Evolutionary conservation across 2,113 vertebrate species (phyloP), one percentile per base, ranked within the genome.

Genomic region (Caranx melampygus): DNA sequence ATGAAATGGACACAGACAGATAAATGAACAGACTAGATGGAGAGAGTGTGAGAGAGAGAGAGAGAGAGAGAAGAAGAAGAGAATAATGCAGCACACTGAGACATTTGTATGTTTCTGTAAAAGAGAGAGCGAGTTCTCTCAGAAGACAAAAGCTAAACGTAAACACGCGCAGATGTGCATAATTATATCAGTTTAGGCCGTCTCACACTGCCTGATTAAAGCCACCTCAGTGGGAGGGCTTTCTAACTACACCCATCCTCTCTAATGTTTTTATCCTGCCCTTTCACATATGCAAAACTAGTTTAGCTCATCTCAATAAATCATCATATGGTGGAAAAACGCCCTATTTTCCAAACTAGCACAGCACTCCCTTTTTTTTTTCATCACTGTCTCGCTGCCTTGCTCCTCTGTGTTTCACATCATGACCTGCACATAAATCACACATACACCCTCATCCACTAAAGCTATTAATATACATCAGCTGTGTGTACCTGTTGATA

Each of bases 271-370:
- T 92, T 82, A 86, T 75, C 47, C 67, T 40, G 2, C 75, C 21
- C 16, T 90, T 67, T 72, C 55, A 65, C 75, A 71, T 78, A 82
- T 76, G 79, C 82, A 63, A 62, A 88, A 82, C 78, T 87, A 78
- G 91, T 94, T 92, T 83, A 85, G 83, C 83, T 87, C 79, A 62
- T 76, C 72, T 77, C 60, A 8, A 84, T 93, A 87, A 91, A 93
- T 93, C 73, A 91, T 92, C 88, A 55, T 80, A 69, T 66, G 63
- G 58, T 84, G 68, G 79, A 57, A 80, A 88, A 83, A 80, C 61
- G 80, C 18, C 52, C n/a, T 60, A 44, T 72, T 73, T 77, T 86
- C 81, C 71, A 65, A 62, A 75, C 68, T 63, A 45, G 68, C 51
- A 51, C 45, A 49, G n/a, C 34, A 18, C 57, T 49, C 44, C 42